These are phyloP conservation scores for Pomatorhinus ruficollis DNA, from an alignment of 2,113 vertebrate species.

Conservation along the genomic window DNA sequence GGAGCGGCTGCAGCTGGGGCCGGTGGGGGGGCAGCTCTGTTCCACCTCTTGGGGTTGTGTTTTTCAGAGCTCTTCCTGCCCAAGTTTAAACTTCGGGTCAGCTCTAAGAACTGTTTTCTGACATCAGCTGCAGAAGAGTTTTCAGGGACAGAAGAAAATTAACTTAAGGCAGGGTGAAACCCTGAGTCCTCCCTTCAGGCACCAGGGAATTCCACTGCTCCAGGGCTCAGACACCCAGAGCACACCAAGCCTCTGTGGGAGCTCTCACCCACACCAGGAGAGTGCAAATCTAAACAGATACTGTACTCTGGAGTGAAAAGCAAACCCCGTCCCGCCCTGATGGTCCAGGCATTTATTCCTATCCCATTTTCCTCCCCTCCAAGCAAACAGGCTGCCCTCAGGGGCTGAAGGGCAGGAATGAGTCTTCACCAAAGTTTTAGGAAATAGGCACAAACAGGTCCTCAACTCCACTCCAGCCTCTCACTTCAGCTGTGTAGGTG, in stretches of 20 bases:
- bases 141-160: not conserved
- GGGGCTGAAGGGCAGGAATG: fast-evolving
- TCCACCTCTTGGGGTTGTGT: not conserved
- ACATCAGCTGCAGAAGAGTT: not conserved
- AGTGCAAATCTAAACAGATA: not conserved
- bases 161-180: not conserved
- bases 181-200: not conserved
- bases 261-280: not conserved
- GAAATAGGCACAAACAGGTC: not conserved
- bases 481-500: not conserved
- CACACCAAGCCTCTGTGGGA: not conserved
- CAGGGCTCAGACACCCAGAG: not conserved
- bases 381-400: not conserved
- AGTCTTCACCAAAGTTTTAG: not conserved
- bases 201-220: not conserved
- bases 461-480: not conserved
- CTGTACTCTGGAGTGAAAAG: not conserved
- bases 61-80: not conserved
- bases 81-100: not conserved
- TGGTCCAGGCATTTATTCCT: not conserved
- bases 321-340: not conserved
- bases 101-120: not conserved
- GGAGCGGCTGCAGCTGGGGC: slow-evolving; percentile 24
- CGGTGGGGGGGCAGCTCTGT: not conserved
- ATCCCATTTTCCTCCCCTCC: not conserved